Percentiles rank a stretch among this genome's conserved stretches.
Conservation (phyloP, 2,797 vertebrate genomes). For the Anabacerthia variegaticeps region DNA sequence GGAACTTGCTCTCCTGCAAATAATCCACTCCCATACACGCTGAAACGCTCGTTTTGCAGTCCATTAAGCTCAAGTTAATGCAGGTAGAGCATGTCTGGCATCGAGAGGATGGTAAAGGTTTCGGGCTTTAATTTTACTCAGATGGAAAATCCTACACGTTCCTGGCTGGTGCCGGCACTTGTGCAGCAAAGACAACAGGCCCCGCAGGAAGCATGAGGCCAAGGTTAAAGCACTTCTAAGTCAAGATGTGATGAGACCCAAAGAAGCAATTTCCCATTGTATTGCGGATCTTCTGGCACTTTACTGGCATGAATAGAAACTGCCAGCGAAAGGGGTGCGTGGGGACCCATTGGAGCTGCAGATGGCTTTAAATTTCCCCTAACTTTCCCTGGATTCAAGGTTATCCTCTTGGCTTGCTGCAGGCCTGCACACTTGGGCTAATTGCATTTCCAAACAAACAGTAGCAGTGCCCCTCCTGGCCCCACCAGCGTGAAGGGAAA, state of each 20-base stretch:
- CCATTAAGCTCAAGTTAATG: slow-evolving; percentile 71
- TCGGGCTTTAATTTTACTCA: slow-evolving; percentile 69
- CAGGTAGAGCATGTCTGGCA: slow-evolving; percentile 63
- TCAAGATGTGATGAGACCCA: slow-evolving; percentile 65
- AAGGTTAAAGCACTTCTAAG: slow-evolving; percentile 73
- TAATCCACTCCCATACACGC: slow-evolving; percentile 49
- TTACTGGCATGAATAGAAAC: slow-evolving; percentile 51
- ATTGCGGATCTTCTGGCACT: slow-evolving; percentile 59
- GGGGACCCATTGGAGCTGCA: slow-evolving; percentile 70
- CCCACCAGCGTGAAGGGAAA: not conserved
- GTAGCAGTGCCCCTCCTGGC: not conserved
- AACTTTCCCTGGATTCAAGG: slow-evolving; percentile 68
- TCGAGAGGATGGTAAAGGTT: slow-evolving; percentile 59
- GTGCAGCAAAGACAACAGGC: slow-evolving; percentile 29
- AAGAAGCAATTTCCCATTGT: slow-evolving; percentile 73
- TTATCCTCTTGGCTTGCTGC: slow-evolving; percentile 32
- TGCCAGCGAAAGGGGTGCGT: not conserved
- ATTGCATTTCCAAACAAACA: slow-evolving; percentile 28
- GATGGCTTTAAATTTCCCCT: slow-evolving; percentile 59
- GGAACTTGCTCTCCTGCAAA: slow-evolving; percentile 42
- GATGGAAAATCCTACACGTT: slow-evolving; percentile 48
- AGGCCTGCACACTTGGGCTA: not conserved
- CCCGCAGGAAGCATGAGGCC: slow-evolving; percentile 67
- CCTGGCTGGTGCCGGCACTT: slow-evolving; percentile 28
- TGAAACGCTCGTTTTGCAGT: slow-evolving; percentile 61